Evolutionary conservation across 2,888 invertebrate species (phyloP).

Genomic region (Platerodrilus igneus): DNA sequence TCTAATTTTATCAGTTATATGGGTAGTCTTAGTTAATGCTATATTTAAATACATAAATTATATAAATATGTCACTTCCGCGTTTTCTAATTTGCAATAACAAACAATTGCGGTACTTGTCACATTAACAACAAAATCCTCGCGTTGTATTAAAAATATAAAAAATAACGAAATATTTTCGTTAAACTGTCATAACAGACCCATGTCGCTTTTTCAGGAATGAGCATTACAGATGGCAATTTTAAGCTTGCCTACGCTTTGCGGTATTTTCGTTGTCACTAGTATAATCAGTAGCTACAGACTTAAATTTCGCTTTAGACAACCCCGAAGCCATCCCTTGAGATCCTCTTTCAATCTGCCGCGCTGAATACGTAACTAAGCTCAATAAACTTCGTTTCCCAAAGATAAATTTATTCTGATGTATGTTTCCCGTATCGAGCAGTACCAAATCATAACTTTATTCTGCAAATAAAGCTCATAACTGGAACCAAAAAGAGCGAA

Average conservation of each 20-base stretch:
- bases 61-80: no score
- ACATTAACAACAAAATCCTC: no score
- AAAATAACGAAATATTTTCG: no score
- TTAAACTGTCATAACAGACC: no score
- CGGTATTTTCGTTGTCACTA: conserved; percentile 24
- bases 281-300: conserved; percentile 25
- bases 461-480: conserved; percentile 23
- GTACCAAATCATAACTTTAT: conserved; percentile 25
- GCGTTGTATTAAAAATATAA: no score
- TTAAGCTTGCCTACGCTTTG: conserved; percentile 21
- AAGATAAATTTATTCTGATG: conserved; percentile 34
- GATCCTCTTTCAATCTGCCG: conserved; percentile 40
- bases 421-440: conserved; percentile 24
- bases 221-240: no score
- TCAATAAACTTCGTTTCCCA: conserved; percentile 34
- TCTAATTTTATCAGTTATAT: no score
- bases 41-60: no score
- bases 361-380: conserved; percentile 38
- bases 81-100: no score
- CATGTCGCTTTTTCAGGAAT: no score
- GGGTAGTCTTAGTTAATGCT: no score
- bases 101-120: no score
- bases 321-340: conserved; percentile 32
- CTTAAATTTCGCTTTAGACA: conserved; percentile 26
- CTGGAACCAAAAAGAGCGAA: conserved; percentile 17